Evolutionary conservation across 2,888 invertebrate species (phyloP).

Genomic region (Lithophane semibrunnea): DNA sequence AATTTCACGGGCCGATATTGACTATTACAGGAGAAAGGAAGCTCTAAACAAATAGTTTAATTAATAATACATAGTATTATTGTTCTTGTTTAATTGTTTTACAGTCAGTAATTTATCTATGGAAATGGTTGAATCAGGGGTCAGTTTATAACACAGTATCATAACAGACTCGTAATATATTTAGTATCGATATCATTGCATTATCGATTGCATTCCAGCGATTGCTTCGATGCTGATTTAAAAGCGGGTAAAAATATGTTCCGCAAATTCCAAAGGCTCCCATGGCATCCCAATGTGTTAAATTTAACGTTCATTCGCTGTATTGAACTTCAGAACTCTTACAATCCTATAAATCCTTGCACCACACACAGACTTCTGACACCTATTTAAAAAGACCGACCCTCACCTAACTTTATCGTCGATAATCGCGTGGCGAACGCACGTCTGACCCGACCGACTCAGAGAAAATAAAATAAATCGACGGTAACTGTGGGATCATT

Average conservation of each 20-base stretch:
- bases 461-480: constrained; percentile 26
- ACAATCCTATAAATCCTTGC: not conserved
- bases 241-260: not conserved
- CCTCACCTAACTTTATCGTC: constrained; percentile 20
- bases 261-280: not conserved
- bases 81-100: constrained; percentile 10
- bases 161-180: not conserved
- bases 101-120: constrained; percentile 15
- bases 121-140: not conserved
- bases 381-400: constrained; percentile 24
- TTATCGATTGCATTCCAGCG: not conserved
- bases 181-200: too few relatives aligned
- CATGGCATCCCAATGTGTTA: not conserved
- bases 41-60: too few relatives aligned
- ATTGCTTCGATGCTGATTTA: not conserved
- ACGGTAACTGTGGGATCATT: not conserved
- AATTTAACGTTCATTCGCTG: not conserved
- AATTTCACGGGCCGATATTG: too few relatives aligned
- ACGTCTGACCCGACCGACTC: constrained; percentile 9
- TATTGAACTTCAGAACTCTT: not conserved
- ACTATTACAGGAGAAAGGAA: too few relatives aligned
- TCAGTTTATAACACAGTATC: too few relatives aligned
- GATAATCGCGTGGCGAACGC: constrained; percentile 31
- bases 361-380: constrained; percentile 5
- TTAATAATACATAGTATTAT: not conserved